Evolutionary conservation across 2,797 vertebrate species (phyloP).

Genomic region (Pseudomugil gertrudae): DNA sequence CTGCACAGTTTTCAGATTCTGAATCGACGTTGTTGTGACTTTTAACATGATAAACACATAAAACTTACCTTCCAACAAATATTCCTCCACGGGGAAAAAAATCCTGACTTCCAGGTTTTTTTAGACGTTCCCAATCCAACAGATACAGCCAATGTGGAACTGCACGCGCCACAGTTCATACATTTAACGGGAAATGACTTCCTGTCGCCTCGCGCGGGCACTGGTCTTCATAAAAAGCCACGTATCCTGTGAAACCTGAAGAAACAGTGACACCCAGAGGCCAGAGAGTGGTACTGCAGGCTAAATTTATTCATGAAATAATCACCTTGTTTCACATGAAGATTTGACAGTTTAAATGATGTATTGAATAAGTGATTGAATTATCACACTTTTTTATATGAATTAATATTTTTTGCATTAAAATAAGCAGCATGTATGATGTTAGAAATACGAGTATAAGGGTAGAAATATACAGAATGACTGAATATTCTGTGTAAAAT

Average conservation of each 20-base stretch:
- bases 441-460: too few species aligned
- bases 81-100: not conserved
- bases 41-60: rapidly evolving
- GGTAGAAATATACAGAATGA: too few species aligned
- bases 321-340: too few species aligned
- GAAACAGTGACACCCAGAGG: conserved; percentile 20
- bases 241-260: not conserved
- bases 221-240: not conserved
- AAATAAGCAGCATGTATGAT: too few species aligned
- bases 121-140: conserved; percentile 1
- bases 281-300: not conserved
- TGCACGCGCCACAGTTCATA: not conserved
- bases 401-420: too few species aligned
- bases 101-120: not conserved
- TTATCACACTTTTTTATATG: not conserved
- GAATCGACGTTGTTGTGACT: not conserved
- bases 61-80: conserved; percentile 32
- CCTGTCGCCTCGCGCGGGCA: not conserved
- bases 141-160: conserved; percentile 7
- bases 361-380: too few species aligned
- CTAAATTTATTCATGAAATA: not conserved
- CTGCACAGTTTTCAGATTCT: too few species aligned
- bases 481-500: too few species aligned
- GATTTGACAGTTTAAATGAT: too few species aligned
- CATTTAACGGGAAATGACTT: not conserved